Conservation (phyloP, 2,797 vertebrate genomes). For the Falco rusticolus region DNA sequence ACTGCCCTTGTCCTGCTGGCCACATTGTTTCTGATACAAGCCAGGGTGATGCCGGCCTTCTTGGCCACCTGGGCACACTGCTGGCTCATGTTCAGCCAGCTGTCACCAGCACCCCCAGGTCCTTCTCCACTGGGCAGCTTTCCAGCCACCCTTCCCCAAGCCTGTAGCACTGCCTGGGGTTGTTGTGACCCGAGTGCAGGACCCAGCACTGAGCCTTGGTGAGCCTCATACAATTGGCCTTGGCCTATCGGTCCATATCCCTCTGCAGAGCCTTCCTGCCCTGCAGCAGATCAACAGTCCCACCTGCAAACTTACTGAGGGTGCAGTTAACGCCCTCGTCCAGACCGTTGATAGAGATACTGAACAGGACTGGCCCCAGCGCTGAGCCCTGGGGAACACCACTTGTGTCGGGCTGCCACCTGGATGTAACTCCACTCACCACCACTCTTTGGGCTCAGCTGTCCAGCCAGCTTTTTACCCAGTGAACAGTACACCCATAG, state of each 20-base stretch:
- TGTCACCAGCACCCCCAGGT: background rate
- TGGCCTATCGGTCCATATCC: background rate
- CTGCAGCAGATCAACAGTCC: background rate
- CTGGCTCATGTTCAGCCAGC: background rate
- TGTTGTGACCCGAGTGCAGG: background rate
- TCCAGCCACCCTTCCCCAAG: background rate
- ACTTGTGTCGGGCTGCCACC: background rate
- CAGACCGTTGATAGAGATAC: background rate
- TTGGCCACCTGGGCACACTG: background rate
- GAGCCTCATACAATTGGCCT: background rate
- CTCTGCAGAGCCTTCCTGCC: background rate
- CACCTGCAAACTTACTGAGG: background rate
- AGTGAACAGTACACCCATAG: background rate
- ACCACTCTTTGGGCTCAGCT: background rate
- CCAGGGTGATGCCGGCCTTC: background rate
- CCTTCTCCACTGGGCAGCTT: background rate
- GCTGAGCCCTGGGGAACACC: background rate
- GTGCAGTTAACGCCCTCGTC: rapidly evolving
- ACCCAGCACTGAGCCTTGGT: background rate
- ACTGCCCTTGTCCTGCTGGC: background rate
- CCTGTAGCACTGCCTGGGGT: background rate
- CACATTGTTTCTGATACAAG: background rate
- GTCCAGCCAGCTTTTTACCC: background rate
- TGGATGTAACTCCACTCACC: background rate
- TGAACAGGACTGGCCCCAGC: background rate